phyloP scores from a whole-genome alignment of 1,140 invertebrate genomes.

The Ylistrum balloti region DNA sequence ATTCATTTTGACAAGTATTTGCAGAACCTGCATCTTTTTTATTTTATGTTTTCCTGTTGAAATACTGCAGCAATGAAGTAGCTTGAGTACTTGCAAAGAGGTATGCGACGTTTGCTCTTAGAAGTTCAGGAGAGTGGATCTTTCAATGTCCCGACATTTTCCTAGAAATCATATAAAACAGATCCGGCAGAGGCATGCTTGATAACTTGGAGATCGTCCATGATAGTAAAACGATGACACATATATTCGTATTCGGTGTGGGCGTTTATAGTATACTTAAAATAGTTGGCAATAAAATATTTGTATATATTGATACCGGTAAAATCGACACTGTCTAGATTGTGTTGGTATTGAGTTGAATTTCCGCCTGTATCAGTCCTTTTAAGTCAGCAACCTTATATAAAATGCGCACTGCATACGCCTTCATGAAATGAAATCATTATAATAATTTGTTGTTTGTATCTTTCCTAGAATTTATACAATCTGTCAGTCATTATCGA shows the following conservation, averaged over 20 bases:
- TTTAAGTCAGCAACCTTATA: not conserved
- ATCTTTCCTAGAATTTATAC: no score
- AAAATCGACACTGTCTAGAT: not conserved
- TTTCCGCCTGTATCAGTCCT: not conserved
- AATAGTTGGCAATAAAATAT: not conserved
- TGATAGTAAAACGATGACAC: not conserved
- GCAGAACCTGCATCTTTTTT: constrained; percentile 48
- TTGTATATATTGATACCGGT: not conserved
- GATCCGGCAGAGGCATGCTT: not conserved
- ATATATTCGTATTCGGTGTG: not conserved
- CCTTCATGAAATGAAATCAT: no score
- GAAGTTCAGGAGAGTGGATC: constrained; percentile 20
- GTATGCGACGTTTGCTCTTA: constrained; percentile 2
- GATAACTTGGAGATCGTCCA: not conserved
- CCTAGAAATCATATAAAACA: not conserved
- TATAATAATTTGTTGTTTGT: no score
- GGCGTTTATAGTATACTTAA: not conserved
- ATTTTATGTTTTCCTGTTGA: constrained; percentile 45
- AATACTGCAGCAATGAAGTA: constrained; percentile 42
- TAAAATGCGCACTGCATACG: not conserved
- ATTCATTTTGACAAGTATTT: constrained; percentile 44
- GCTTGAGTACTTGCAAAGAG: constrained; percentile 20
- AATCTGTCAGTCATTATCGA: no score
- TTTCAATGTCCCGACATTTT: not conserved
- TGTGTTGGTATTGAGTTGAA: not conserved